Conservation (phyloP, 2,797 vertebrate genomes). For the Phaenicophaeus curvirostris region DNA sequence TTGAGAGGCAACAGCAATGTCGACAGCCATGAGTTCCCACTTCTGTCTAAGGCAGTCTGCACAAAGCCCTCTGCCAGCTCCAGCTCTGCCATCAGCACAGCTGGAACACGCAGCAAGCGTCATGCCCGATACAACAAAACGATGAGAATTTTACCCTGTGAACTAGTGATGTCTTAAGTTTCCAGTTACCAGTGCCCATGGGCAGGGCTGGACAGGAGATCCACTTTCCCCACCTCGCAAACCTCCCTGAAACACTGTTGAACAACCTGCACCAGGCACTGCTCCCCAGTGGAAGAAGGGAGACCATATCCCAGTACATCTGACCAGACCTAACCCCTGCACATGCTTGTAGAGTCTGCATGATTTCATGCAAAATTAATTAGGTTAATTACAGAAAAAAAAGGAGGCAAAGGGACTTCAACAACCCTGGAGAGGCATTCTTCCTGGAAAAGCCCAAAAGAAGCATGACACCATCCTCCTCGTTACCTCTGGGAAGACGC, state of each 20-base stretch:
- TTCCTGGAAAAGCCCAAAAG: background rate
- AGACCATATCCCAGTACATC: background rate
- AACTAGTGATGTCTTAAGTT: background rate
- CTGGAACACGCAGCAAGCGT: background rate
- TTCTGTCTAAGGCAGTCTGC: background rate
- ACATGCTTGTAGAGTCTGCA: background rate
- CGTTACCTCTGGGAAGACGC: background rate
- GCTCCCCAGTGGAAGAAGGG: background rate
- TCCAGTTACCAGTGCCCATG: background rate
- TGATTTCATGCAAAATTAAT: slow-evolving; percentile 3
- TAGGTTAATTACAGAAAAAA: slow-evolving; percentile 7
- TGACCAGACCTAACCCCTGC: background rate
- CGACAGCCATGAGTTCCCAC: background rate
- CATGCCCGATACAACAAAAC: background rate
- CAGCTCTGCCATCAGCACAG: background rate
- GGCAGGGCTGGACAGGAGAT: background rate
- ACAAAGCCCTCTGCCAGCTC: background rate
- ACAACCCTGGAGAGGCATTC: background rate
- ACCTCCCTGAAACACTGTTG: background rate
- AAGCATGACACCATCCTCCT: background rate
- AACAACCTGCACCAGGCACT: background rate
- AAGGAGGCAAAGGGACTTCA: background rate
- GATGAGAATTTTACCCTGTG: background rate
- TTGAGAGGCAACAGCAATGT: background rate
- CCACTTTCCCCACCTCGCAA: rapidly evolving